Base-by-base conservation (phyloP, 2,888 invertebrate species). In the Furcula furcula region DNA sequence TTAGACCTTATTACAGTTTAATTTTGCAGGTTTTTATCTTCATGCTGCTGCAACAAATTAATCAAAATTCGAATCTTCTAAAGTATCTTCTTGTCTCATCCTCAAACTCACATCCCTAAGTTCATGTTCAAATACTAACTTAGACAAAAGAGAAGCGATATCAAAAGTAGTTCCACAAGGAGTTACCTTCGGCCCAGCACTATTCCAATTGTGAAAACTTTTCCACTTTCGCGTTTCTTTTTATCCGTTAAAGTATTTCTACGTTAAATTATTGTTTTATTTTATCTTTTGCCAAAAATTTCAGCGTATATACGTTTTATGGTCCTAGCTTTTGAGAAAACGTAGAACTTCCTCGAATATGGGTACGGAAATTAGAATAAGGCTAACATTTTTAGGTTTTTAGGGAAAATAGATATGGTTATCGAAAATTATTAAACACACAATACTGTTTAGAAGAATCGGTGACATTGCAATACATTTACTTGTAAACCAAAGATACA, bases 191-290 rank as follows among this genome's bases (percentile, higher is more conserved):
- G 76, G 76, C 76, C 76, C 72, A 60, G 63, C 65, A 65, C 67
- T 65, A 67, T 74, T 79, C 64, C 72, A 73, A 80, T 77, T 71
- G 83, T 82, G 70, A 66, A 71, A 85, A 86, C 70, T 87, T 86
- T 83, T 59, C 82, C 76, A 81, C 77, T 84, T 81, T 78, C 76
- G 41, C 76, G 76, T 76, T 84, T 75, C 80, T 77, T 78, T 84
- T 85, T 84, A 82, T 84, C 71, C 77, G 66, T 74, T 69, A 76
- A 76, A 80, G 76, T 80, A 79, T 83, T n/a, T 70, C 66, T 67
- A 67, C 73, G 75, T 77, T 76, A 82, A 82, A 82, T 85, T 85
- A 79, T 85, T 80, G 76, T 82, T 83, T 81, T 69, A 65, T 70
- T 69, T 65, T 69, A 64, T 61, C 58, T 35, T 40, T 50, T 55